Percentiles rank a stretch among this genome's conserved stretches.
Conservation (phyloP, 2,797 vertebrate species). For the Acridotheres tristis region DNA sequence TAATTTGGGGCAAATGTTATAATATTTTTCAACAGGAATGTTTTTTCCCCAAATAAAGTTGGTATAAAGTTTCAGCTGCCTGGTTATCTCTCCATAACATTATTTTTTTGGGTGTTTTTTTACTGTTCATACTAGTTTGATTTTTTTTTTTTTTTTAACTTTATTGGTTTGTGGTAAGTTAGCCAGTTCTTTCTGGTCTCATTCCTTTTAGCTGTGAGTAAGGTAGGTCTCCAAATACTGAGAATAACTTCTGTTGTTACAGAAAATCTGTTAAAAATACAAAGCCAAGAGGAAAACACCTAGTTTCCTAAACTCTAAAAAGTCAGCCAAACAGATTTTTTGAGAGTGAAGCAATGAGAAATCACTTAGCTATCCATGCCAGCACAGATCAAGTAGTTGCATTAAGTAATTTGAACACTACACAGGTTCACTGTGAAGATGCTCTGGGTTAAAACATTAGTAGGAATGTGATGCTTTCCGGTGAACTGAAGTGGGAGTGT, state of each 20-base stretch:
- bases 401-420: not conserved
- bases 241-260: not conserved
- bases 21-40: not conserved
- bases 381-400: not conserved
- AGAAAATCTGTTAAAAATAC: not conserved
- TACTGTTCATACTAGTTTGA: not conserved
- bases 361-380: not conserved
- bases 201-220: not conserved
- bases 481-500: not conserved
- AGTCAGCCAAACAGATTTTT: not conserved
- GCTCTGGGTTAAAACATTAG: not conserved
- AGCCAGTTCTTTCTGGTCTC: not conserved
- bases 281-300: not conserved
- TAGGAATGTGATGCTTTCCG: not conserved
- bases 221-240: not conserved
- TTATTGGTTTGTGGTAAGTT: not conserved
- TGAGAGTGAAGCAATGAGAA: not conserved
- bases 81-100: not conserved
- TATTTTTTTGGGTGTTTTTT: not conserved
- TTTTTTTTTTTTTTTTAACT: not conserved
- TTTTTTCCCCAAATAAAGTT: not conserved
- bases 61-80: not conserved
- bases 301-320: not conserved
- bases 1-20: not conserved
- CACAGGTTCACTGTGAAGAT: not conserved